phyloP scores from a whole-genome alignment of 2,888 invertebrate genomes.

The Folsomia candida region DNA sequence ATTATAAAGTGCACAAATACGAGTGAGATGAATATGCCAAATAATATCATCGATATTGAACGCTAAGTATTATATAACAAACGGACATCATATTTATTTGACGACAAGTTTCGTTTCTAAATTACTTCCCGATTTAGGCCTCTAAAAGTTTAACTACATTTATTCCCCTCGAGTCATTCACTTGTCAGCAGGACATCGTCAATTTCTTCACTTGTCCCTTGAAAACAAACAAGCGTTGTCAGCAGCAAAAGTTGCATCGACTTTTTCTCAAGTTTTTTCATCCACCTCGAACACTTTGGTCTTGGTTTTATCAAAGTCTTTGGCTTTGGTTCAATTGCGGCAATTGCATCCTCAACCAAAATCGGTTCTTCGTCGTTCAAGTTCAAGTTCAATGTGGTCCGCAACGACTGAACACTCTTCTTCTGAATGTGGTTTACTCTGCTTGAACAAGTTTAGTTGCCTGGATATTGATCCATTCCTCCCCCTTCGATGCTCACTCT shows the following conservation, averaged over 20 bases:
- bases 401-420: background rate
- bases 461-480: conserved; percentile 9
- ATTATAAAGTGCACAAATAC: no score
- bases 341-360: background rate
- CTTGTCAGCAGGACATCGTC: background rate
- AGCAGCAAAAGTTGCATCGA: no score
- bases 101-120: no score
- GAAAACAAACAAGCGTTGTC: background rate
- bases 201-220: background rate
- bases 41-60: no score
- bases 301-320: background rate
- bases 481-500: background rate
- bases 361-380: no score
- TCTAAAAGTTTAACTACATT: background rate
- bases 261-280: background rate
- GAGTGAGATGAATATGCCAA: no score
- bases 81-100: background rate
- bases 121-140: background rate
- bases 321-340: background rate
- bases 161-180: background rate
- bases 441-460: background rate
- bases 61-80: no score
- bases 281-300: background rate
- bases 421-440: background rate
- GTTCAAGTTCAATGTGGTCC: background rate